Evolutionary conservation across 2,888 invertebrate genomes (phyloP), one percentile per base, ranked within the genome.

Genomic region (Drosophila austrosaltans): DNA sequence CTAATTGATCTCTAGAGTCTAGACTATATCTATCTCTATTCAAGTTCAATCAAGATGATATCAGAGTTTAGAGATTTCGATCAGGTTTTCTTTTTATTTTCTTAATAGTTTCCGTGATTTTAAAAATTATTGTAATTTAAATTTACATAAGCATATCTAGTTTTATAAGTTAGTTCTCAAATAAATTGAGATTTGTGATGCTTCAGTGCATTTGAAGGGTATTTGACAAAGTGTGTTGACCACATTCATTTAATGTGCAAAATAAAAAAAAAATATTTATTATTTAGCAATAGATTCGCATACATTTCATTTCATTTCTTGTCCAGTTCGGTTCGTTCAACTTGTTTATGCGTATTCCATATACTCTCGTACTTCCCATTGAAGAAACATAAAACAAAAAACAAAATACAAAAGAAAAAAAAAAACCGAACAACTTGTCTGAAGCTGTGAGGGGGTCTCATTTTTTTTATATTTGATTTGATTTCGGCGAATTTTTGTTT

Each of bases 401-500:
- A 40, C n/a, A 1, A 16, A 16, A 16, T 16, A 16, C 16, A 16
- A 16, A 40, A 40, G 3, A 3, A 10, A 39, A 40, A 40, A 30
- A 3, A 10, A 39, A 39, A 12, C 39, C 8, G 20, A 44, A 6
- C 48, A 16, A 8, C 20, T 2, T 20, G 20, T 20, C 44, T 48
- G 20, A 48, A 8, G 36, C 36, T 36, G 36, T 36, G 36, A 36
- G 2, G 44, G 20, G 28, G 36, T 28, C 56, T 53, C 54, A 30
- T 20, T 72, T 78, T 78, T 78, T 79, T 85, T 82, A 82, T 82
- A 82, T 82, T 85, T 57, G 32, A 39, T n/a, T n/a, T 48, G 32
- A 56, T 30, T 73, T 76, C 79, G 42, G 44, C 59, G 85, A 74
- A 79, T 66, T 60, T 44, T 39, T 30, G 8, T 10, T 36, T 36